Evolutionary conservation across 2,797 vertebrate genomes (phyloP).

Genomic region (Leptoclinus maculatus): DNA sequence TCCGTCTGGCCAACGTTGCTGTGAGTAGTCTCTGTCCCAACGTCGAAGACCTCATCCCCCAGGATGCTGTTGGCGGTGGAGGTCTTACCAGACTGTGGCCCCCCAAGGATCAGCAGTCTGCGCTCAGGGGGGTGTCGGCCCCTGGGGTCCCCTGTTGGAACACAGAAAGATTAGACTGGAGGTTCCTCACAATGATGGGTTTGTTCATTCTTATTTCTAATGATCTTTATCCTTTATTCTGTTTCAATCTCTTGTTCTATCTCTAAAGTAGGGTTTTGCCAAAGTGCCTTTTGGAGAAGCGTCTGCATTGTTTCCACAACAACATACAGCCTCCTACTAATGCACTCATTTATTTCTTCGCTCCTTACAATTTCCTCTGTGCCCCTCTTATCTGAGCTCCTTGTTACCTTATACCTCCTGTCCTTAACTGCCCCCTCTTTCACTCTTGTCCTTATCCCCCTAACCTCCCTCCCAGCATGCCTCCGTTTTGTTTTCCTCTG

Average conservation of each 20-base stretch:
- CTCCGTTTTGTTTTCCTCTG: conserved; percentile 25
- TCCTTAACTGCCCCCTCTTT: conserved; percentile 10
- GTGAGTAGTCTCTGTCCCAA: conserved; percentile 53
- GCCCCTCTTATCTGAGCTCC: conserved; percentile 11
- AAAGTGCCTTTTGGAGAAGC: not conserved
- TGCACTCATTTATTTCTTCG: conserved; percentile 2
- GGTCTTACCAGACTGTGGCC: conserved; percentile 85
- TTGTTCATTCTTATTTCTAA: not conserved
- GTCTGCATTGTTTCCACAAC: conserved; percentile 1
- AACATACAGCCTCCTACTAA: not conserved
- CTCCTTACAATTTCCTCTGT: conserved; percentile 2
- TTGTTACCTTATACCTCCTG: conserved; percentile 7
- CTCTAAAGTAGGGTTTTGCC: not conserved
- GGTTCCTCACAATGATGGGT: not conserved
- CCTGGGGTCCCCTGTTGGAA: conserved; percentile 68
- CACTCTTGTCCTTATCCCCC: conserved; percentile 6
- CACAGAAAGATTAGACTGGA: conserved; percentile 4
- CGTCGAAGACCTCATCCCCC: conserved; percentile 72
- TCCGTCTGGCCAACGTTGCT: conserved; percentile 79
- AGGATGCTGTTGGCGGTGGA: conserved; percentile 85
- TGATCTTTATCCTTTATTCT: not conserved
- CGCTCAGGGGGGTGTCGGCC: conserved; percentile 76
- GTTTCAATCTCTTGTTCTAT: not conserved
- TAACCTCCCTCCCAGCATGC: conserved; percentile 11
- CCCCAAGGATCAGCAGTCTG: conserved; percentile 84